Evolutionary conservation across 35 echinoderm and acorn worm species (phyloP).

Genomic region (Amphiura filiformis): DNA sequence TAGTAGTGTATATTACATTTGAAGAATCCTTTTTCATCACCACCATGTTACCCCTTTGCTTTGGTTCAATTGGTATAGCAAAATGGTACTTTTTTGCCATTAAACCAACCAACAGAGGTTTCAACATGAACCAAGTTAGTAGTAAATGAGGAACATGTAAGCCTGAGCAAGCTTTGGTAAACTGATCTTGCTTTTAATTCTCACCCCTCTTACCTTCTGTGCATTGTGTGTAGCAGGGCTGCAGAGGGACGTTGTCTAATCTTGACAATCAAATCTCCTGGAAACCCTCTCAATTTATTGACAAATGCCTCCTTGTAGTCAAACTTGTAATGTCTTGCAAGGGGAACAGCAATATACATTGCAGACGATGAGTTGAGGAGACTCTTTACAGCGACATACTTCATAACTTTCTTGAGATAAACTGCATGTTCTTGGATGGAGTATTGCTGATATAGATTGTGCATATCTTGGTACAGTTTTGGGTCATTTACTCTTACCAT

Average conservation of each 20-base stretch:
- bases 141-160: too few relatives aligned
- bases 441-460: constrained; percentile 59
- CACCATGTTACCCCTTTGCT: too few relatives aligned
- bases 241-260: constrained; percentile 65
- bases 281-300: constrained; percentile 41
- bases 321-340: constrained; percentile 19
- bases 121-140: too few relatives aligned
- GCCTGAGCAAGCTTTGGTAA: too few relatives aligned
- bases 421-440: constrained; percentile 42
- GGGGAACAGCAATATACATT: constrained; percentile 13
- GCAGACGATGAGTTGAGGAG: constrained; percentile 37
- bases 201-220: constrained; percentile 43
- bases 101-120: too few relatives aligned
- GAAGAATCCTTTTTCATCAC: too few relatives aligned
- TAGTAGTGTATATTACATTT: too few relatives aligned
- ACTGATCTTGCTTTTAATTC: too few relatives aligned
- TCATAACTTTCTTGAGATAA: constrained; percentile 73
- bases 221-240: constrained; percentile 47
- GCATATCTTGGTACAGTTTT: constrained; percentile 58
- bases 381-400: constrained; percentile 38
- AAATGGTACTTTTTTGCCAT: too few relatives aligned
- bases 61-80: too few relatives aligned
- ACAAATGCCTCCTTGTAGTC: constrained; percentile 58
- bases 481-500: constrained; percentile 66
- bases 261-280: constrained; percentile 42